A percentile compares a stretch with the other conserved stretches of the same genome.
These are phyloP conservation scores for Eristalis intricaria DNA, from an alignment of 2,888 invertebrate species.

Conservation along the genomic window DNA sequence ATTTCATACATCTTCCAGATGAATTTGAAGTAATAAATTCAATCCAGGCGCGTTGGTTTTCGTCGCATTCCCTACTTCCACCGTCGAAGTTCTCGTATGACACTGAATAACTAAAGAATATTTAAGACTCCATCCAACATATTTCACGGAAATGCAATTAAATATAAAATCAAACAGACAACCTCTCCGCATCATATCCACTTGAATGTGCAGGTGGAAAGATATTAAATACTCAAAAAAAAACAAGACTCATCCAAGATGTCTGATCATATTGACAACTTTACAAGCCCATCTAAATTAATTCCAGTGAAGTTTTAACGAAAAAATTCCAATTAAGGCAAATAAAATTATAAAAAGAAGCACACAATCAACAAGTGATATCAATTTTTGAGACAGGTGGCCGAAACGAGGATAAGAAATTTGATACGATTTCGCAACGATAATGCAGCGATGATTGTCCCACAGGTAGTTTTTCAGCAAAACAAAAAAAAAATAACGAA, in stretches of 20 bases:
- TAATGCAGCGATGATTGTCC: slow-evolving; percentile 35
- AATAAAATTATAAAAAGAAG: slow-evolving; percentile 36
- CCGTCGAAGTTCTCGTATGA: too few species aligned
- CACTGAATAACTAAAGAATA: too few species aligned
- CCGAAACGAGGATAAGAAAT: slow-evolving; percentile 65
- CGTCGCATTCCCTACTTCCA: too few species aligned
- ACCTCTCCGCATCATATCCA: not conserved
- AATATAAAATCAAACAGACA: not conserved
- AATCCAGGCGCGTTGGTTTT: too few species aligned
- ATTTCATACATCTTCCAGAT: too few species aligned
- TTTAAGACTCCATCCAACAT: too few species aligned
- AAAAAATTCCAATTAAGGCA: slow-evolving; percentile 32
- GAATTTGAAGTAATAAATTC: too few species aligned
- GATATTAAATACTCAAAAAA: not conserved
- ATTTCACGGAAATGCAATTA: not conserved
- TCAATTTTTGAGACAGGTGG: slow-evolving; percentile 67
- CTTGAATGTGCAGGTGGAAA: slow-evolving; percentile 9
- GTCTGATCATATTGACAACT: slow-evolving; percentile 20
- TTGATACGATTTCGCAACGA: slow-evolving; percentile 57
- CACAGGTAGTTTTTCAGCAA: slow-evolving; percentile 51
- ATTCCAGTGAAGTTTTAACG: slow-evolving; percentile 11
- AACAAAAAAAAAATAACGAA: not conserved
- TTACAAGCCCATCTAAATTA: slow-evolving; percentile 40
- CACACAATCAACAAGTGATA: slow-evolving; percentile 69
- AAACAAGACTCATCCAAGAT: slow-evolving; percentile 15